These are phyloP conservation scores for Hylaeus volcanicus DNA, from an alignment of 1,140 invertebrate species.

Conservation along the genomic window DNA sequence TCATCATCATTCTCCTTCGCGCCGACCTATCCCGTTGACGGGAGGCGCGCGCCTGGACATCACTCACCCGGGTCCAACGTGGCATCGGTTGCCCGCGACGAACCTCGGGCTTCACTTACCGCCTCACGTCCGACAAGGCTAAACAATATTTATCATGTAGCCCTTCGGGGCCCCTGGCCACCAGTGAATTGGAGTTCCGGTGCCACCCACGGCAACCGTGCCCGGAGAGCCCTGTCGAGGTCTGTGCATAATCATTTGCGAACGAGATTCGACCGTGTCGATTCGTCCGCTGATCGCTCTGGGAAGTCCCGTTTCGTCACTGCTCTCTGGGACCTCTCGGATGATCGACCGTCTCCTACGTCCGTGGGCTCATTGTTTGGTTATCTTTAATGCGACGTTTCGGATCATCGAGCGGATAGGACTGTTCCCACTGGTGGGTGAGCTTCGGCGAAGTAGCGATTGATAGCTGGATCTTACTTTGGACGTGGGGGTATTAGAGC, in stretches of 20 bases:
- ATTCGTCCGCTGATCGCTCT: conserved; percentile 27
- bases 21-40: conserved; percentile 73
- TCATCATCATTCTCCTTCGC: conserved; percentile 80
- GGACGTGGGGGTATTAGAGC: too few relatives aligned
- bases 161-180: conserved; percentile 39
- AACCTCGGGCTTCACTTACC: conserved; percentile 64
- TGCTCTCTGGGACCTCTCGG: not conserved
- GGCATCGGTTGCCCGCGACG: conserved; percentile 63
- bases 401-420: not conserved
- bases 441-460: too few relatives aligned
- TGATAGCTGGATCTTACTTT: too few relatives aligned
- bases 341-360: not conserved
- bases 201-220: conserved; percentile 66
- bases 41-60: conserved; percentile 77
- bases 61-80: conserved; percentile 72
- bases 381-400: conserved; percentile 9
- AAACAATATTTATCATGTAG: conserved; percentile 77
- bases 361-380: conserved; percentile 18
- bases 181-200: conserved; percentile 76
- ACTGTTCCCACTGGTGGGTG: not conserved
- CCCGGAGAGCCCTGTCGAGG: not conserved
- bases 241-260: conserved; percentile 23
- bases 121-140: conserved; percentile 64
- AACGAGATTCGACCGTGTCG: conserved; percentile 32
- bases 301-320: not conserved